Evolutionary conservation across 1,140 invertebrate genomes (phyloP).

Genomic region (Whitmania pigra): DNA sequence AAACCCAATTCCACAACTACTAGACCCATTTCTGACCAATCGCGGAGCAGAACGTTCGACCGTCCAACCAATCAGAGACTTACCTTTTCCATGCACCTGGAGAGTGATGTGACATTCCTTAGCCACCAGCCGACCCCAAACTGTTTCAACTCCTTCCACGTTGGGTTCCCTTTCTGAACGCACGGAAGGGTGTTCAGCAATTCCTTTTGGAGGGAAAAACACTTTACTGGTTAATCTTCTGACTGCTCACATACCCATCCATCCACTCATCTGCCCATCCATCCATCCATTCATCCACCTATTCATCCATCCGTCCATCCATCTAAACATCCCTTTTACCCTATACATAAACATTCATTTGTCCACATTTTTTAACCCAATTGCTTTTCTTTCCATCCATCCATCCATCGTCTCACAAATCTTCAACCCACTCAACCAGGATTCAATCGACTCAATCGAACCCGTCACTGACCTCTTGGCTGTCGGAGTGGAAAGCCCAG

Average conservation of each 20-base stretch:
- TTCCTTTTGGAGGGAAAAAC: conserved; percentile 29
- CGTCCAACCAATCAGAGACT: not conserved
- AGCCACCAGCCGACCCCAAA: conserved; percentile 95
- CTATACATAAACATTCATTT: too few species aligned
- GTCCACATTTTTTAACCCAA: not conserved
- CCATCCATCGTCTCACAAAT: not conserved
- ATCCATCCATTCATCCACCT: not conserved
- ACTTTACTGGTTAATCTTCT: not conserved
- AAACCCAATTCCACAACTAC: not conserved
- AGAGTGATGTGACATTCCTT: conserved; percentile 66
- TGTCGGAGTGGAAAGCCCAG: conserved; percentile 98
- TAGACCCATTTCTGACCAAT: not conserved
- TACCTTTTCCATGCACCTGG: conserved; percentile 73
- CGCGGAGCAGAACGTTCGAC: not conserved
- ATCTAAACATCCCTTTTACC: not conserved
- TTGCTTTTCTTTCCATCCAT: not conserved
- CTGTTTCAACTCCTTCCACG: conserved; percentile 82
- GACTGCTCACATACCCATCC: not conserved
- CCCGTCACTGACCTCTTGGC: conserved; percentile 59
- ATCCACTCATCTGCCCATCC: not conserved
- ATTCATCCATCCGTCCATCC: not conserved
- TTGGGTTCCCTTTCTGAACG: conserved; percentile 51
- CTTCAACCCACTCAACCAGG: not conserved
- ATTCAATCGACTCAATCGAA: too few species aligned
- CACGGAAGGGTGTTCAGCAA: conserved; percentile 74